Percentiles rank a stretch among this genome's conserved stretches.
These are phyloP conservation scores for Pangasius larnaudii DNA, from an alignment of 2,797 vertebrate genomes.

Conservation along the genomic window DNA sequence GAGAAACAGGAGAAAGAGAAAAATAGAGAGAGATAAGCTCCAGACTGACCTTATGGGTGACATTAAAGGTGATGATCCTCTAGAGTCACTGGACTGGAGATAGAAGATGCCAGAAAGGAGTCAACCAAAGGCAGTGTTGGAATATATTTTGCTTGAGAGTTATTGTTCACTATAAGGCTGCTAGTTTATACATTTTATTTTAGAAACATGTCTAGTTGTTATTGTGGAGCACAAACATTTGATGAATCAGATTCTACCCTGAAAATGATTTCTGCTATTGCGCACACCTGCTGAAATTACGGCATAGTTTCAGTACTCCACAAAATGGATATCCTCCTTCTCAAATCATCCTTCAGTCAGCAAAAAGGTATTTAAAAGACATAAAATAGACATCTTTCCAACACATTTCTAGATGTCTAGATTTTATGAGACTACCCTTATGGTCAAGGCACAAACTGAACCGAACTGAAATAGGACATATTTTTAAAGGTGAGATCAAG, in stretches of 20 bases:
- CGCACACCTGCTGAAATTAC: not conserved
- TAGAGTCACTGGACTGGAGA: slow-evolving; percentile 11
- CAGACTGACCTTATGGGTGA: slow-evolving; percentile 47
- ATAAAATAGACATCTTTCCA: not conserved
- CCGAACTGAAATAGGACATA: no score
- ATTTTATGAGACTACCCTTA: not conserved
- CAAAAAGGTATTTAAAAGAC: not conserved
- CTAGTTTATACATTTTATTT: not conserved
- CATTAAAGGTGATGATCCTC: slow-evolving; percentile 40
- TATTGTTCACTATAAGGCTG: not conserved
- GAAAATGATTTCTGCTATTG: not conserved
- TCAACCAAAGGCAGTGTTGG: not conserved
- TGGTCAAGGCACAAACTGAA: not conserved
- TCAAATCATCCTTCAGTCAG: not conserved
- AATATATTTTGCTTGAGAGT: not conserved
- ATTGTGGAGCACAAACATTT: not conserved
- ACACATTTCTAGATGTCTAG: not conserved
- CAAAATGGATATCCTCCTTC: not conserved
- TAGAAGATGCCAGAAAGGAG: not conserved
- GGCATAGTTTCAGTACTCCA: not conserved
- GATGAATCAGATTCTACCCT: not conserved
- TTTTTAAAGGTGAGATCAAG: not conserved
- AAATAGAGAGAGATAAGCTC: slow-evolving; percentile 38
- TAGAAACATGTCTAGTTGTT: not conserved
- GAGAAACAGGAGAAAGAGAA: slow-evolving; percentile 18